phyloP scores from a whole-genome alignment of 2,888 invertebrate genomes.

The Scelioninae gen. 2 region DNA sequence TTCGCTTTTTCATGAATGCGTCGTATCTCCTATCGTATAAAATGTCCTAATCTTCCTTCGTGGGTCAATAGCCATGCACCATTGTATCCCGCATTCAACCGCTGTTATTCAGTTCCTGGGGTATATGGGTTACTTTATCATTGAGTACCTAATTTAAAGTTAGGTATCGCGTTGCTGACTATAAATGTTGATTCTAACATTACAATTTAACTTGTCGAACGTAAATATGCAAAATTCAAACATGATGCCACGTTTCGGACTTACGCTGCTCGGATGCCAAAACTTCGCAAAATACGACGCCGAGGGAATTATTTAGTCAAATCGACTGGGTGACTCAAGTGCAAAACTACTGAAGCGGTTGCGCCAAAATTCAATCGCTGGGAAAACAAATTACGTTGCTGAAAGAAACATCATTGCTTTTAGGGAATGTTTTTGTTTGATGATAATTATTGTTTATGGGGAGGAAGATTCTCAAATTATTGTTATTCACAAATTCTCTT shows the following conservation, averaged over 20 bases:
- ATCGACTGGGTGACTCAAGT: background rate
- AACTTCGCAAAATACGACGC: slow-evolving; percentile 28
- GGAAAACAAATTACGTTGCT: no score
- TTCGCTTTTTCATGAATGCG: slow-evolving; percentile 55
- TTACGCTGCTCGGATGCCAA: background rate
- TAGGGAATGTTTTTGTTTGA: no score
- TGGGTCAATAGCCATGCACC: slow-evolving; percentile 49
- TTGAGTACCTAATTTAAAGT: slow-evolving; percentile 51
- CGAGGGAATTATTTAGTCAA: slow-evolving; percentile 17
- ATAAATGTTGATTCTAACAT: slow-evolving; percentile 50
- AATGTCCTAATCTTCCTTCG: slow-evolving; percentile 52
- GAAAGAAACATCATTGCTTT: no score
- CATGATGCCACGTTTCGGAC: slow-evolving; percentile 29
- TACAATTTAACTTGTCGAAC: slow-evolving; percentile 41
- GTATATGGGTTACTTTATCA: slow-evolving; percentile 47
- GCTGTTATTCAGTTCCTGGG: slow-evolving; percentile 39
- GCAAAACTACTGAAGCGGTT: background rate
- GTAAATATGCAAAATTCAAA: slow-evolving; percentile 47
- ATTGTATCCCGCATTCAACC: slow-evolving; percentile 48
- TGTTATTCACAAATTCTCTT: no score
- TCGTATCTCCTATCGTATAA: slow-evolving; percentile 50
- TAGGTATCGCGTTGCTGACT: slow-evolving; percentile 46
- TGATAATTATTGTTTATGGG: no score
- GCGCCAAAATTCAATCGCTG: no score
- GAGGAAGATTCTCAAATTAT: no score